These are phyloP conservation scores for Myopa testacea DNA, from an alignment of 2,888 invertebrate species.

Conservation along the genomic window DNA sequence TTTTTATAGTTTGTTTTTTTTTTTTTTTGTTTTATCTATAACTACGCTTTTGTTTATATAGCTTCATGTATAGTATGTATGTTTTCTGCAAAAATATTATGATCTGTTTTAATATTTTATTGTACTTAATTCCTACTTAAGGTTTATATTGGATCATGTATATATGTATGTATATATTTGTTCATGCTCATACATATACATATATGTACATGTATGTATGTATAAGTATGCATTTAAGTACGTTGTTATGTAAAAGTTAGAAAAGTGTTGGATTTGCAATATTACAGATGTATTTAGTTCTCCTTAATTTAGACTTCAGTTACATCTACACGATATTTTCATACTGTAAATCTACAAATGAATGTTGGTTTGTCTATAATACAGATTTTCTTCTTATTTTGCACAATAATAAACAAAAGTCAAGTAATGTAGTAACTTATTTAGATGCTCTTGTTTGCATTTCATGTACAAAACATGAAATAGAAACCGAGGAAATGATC, in stretches of 20 bases:
- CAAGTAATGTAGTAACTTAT: no score
- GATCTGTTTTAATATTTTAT: slow-evolving; percentile 42
- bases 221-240: slow-evolving; percentile 41
- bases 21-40: not conserved
- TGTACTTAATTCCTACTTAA: slow-evolving; percentile 30
- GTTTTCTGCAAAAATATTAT: slow-evolving; percentile 59
- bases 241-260: slow-evolving; percentile 33
- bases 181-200: slow-evolving; percentile 43
- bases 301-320: not conserved
- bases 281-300: not conserved
- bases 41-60: not conserved
- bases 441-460: no score
- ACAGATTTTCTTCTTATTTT: no score
- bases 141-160: slow-evolving; percentile 25
- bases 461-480: no score
- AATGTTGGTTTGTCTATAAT: no score
- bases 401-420: no score
- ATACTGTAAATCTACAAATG: no score
- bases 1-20: no score
- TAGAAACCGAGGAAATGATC: no score
- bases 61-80: slow-evolving; percentile 22
- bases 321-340: no score
- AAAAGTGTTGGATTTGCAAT: slow-evolving; percentile 24
- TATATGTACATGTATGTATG: slow-evolving; percentile 38
- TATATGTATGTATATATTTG: slow-evolving; percentile 42